phyloP scores from a whole-genome alignment of 2,888 invertebrate species.

The Lypha dubia region DNA sequence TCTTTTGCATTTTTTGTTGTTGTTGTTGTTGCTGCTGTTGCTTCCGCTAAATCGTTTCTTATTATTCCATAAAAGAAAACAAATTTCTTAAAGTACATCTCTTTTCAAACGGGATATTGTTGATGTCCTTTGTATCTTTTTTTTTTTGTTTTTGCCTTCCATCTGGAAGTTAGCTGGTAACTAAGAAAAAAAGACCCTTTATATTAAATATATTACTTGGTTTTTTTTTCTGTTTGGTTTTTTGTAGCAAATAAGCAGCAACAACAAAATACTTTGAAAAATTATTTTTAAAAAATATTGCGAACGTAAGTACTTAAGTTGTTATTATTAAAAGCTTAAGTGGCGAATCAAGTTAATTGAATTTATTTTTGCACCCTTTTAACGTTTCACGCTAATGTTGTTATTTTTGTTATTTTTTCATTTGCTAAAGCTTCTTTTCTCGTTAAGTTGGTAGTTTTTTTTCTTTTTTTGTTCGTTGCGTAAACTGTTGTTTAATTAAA shows the following conservation, averaged over 20 bases:
- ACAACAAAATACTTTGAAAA: slow-evolving; percentile 36
- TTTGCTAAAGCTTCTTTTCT: slow-evolving; percentile 14
- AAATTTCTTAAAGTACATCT: slow-evolving; percentile 13
- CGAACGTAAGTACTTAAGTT: slow-evolving; percentile 73
- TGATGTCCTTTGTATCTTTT: slow-evolving; percentile 57
- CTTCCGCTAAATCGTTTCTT: slow-evolving; percentile 12
- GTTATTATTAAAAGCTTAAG: slow-evolving; percentile 76
- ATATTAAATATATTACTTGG: not conserved
- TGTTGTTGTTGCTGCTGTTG: no score
- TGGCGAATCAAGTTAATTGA: slow-evolving; percentile 75
- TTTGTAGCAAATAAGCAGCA: not conserved
- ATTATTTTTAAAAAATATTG: slow-evolving; percentile 41
- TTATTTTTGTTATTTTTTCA: slow-evolving; percentile 19
- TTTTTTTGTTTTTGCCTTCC: not conserved
- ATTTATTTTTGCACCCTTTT: slow-evolving; percentile 74
- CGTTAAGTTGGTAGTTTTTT: slow-evolving; percentile 40
- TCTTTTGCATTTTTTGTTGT: not conserved
- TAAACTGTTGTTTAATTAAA: slow-evolving; percentile 54
- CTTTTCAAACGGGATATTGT: slow-evolving; percentile 38
- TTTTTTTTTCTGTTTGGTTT: no score
- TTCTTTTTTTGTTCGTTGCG: slow-evolving; percentile 32
- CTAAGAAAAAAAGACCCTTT: slow-evolving; percentile 8
- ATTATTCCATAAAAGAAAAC: slow-evolving; percentile 10
- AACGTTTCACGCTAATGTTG: slow-evolving; percentile 57
- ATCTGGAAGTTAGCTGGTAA: not conserved